Base-by-base conservation (phyloP, 92 coral and sea anemone genomes). In the Zoanthus solanderi region DNA sequence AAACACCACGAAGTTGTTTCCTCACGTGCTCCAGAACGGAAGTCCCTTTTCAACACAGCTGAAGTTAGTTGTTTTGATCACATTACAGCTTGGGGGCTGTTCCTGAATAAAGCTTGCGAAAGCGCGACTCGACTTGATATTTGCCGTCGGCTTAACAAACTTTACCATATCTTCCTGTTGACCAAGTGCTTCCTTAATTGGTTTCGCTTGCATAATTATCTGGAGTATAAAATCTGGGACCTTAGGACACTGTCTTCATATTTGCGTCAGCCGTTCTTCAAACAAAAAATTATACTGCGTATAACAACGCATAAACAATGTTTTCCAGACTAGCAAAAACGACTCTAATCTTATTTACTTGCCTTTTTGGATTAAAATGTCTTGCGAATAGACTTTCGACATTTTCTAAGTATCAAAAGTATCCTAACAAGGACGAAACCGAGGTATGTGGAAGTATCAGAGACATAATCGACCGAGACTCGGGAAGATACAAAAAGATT, bases 401-500 rank as follows among this genome's bases (percentile, higher is more conserved):
- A n/a, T 85, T 97, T 66, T 0, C 34, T 0, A 17, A 12, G 0
- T 83, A 73, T 9, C 90, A 95, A 30, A 86, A 58, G 15, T 87
- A 87, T 68, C 99, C 99, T 4, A 68, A 91, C 73, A 81, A 72
- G 63, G 82, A 45, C 15, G 99, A 97, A 65, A 88, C 90, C 34
- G 94, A 89, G 0, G 94, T 90, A 0, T 97, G 99, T 87, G 98
- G 99, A 5, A 92, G 72, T 32, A 95, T 97, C 18, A 82, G 99
- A 71, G 99, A 97, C 81, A 94, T 95, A 2, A 97, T 97, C 7
- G 90, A 75, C 76, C 90, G 99, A 16, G 88, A 97, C 68, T 95
- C 99, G 2, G 98, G 97, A 0, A 90, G 99, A 12, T 97, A 92
- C 52, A 89, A 93, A 48, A 96, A 94, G 79, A 97, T 97, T 82